Conservation (phyloP, 2,113 vertebrate genomes). For the Petrocephalus microphthalmus region DNA sequence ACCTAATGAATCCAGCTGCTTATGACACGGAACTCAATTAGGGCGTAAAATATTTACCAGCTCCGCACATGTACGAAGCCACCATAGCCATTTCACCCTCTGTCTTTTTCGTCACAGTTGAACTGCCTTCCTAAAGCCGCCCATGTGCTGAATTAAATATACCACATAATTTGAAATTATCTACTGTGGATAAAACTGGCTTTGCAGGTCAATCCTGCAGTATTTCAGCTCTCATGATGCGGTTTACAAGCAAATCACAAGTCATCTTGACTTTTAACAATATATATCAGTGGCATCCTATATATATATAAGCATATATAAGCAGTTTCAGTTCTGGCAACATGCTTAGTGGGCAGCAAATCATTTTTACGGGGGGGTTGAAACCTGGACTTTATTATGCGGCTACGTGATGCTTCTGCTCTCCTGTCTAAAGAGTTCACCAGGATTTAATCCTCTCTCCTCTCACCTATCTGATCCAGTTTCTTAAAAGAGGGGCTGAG, state of each 20-base stretch:
- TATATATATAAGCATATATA: neutral
- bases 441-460: neutral
- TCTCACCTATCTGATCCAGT: neutral
- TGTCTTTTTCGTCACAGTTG: neutral
- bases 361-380: neutral
- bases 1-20: neutral
- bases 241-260: neutral
- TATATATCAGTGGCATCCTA: too few relatives aligned
- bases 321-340: neutral
- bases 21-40: constrained; percentile 3
- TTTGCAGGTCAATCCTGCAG: neutral
- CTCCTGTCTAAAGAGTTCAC: neutral
- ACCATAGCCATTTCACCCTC: neutral
- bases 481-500: neutral
- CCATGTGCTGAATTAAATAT: neutral
- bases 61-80: neutral
- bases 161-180: neutral
- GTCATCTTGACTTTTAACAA: neutral
- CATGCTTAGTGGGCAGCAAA: neutral
- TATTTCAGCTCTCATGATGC: neutral
- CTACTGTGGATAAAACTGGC: neutral
- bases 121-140: neutral
- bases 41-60: neutral
- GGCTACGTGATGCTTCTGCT: neutral
- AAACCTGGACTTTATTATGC: neutral